These are phyloP conservation scores for Tadarida brasiliensis DNA, from an alignment of 2,797 vertebrate species.

Conservation along the genomic window DNA sequence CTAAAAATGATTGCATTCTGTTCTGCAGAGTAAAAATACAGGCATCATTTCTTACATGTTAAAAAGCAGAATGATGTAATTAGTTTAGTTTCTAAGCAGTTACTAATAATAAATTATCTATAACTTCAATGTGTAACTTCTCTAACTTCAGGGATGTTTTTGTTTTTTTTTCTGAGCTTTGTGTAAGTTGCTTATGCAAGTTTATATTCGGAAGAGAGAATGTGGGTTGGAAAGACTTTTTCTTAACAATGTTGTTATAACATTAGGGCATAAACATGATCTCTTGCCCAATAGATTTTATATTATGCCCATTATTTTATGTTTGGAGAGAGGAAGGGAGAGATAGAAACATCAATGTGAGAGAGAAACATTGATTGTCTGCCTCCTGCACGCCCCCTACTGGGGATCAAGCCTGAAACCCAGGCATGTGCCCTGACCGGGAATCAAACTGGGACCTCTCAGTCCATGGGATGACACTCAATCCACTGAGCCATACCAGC, in stretches of 20 bases:
- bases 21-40: conserved; percentile 68
- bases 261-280: not conserved
- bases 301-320: conserved; percentile 2
- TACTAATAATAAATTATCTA: not conserved
- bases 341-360: too few relatives aligned
- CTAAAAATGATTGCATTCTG: conserved; percentile 73
- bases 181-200: not conserved
- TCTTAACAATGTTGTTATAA: not conserved
- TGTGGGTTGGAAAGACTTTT: not conserved
- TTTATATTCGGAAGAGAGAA: conserved; percentile 39
- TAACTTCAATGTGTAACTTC: conserved; percentile 5
- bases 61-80: conserved; percentile 52
- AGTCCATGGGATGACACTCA: too few relatives aligned
- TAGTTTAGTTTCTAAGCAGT: conserved; percentile 59
- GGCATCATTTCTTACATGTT: conserved; percentile 2
- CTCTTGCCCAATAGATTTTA: not conserved
- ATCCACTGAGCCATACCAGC: too few relatives aligned
- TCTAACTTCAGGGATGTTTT: conserved; percentile 35
- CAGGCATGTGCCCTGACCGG: too few relatives aligned
- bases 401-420: too few relatives aligned
- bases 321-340: too few relatives aligned
- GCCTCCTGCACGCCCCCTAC: too few relatives aligned
- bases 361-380: too few relatives aligned
- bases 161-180: conserved; percentile 2
- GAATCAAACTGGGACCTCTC: too few relatives aligned